These are phyloP conservation scores for Beroe forskalii DNA, from an alignment of 37 sponge, comb jelly and placozoan species.

Conservation along the genomic window DNA sequence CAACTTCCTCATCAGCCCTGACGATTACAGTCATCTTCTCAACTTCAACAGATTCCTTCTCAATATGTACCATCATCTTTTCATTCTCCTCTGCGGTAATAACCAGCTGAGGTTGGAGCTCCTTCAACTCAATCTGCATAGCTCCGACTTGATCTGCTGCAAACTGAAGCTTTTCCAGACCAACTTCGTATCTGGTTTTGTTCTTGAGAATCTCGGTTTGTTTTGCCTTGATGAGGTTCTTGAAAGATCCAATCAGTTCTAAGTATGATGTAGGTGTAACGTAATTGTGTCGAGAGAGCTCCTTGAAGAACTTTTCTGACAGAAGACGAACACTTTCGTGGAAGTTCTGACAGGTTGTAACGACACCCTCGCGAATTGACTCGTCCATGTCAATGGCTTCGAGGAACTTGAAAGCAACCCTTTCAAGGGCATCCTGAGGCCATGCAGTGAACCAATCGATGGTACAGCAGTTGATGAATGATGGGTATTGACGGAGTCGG, in stretches of 20 bases:
- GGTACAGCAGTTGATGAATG: conserved; percentile 99
- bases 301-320: conserved; percentile 74
- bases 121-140: conserved; percentile 97
- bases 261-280: conserved; percentile 98
- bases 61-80: conserved; percentile 92
- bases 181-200: conserved; percentile 93
- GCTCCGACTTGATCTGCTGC: conserved; percentile 95
- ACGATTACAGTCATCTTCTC: conserved; percentile 87
- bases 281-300: conserved; percentile 91
- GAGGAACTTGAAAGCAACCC: conserved; percentile 95
- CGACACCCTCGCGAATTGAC: conserved; percentile 74
- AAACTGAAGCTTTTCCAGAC: conserved; percentile 94
- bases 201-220: conserved; percentile 78
- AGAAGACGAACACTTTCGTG: conserved; percentile 87
- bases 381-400: conserved; percentile 90
- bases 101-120: conserved; percentile 94
- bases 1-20: conserved; percentile 83
- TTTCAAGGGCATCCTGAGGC: conserved; percentile 68
- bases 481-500: conserved; percentile 92
- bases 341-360: conserved; percentile 89
- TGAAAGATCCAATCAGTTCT: conserved; percentile 97
- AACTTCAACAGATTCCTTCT: conserved; percentile 89
- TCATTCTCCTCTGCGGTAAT: conserved; percentile 85
- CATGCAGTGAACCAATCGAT: conserved; percentile 96
- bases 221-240: conserved; percentile 79